phyloP scores from a whole-genome alignment of 2,113 vertebrate species.

The Halcyon senegalensis region DNA sequence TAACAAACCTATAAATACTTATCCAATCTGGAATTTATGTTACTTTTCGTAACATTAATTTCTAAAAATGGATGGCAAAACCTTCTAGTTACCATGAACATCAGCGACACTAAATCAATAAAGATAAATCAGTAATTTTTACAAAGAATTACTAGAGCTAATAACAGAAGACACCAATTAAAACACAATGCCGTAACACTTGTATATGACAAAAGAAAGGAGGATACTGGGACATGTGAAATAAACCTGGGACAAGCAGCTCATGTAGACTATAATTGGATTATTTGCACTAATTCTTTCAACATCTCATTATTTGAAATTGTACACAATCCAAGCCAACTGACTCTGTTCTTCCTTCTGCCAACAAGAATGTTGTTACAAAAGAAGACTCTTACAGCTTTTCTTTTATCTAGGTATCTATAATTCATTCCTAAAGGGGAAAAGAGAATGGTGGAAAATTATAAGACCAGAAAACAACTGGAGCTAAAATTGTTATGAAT shows the following conservation, averaged over 20 bases:
- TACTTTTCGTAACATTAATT: background rate
- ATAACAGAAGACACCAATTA: background rate
- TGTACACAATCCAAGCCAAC: background rate
- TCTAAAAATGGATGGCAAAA: background rate
- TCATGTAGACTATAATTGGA: background rate
- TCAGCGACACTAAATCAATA: background rate
- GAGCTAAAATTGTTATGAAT: background rate
- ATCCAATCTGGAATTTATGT: background rate
- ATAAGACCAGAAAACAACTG: background rate
- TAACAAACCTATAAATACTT: background rate
- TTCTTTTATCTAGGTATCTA: background rate
- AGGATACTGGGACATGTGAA: background rate
- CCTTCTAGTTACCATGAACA: background rate
- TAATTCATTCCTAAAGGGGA: background rate
- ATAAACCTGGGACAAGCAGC: background rate
- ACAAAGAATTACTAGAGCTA: background rate
- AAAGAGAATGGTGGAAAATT: background rate
- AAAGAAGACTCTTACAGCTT: background rate
- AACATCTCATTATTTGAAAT: background rate
- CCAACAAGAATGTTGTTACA: background rate
- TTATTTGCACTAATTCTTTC: background rate
- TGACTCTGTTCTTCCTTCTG: background rate
- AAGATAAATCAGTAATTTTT: background rate
- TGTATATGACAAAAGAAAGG: background rate
- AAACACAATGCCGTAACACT: background rate